Conservation (phyloP, 2,888 invertebrate genomes). For the Hyppa rectilinea region DNA sequence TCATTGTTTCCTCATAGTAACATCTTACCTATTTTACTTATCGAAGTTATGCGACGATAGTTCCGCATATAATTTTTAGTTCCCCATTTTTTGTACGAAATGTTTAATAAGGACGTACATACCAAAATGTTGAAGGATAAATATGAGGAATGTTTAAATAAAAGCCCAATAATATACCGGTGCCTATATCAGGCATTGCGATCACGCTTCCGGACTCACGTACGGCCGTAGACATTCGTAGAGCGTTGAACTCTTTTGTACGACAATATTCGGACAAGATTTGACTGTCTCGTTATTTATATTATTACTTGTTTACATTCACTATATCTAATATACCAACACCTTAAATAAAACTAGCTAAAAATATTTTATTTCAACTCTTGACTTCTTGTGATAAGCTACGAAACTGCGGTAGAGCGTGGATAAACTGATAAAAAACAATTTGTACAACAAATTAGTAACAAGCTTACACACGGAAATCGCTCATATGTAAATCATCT, state of each 20-base stretch:
- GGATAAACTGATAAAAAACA: slow-evolving; percentile 34
- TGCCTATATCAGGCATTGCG: slow-evolving; percentile 56
- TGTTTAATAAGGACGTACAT: slow-evolving; percentile 1
- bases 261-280: slow-evolving; percentile 61
- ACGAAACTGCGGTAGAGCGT: slow-evolving; percentile 7
- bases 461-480: slow-evolving; percentile 35
- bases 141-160: slow-evolving; percentile 31
- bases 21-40: not conserved
- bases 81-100: not conserved
- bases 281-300: slow-evolving; percentile 32
- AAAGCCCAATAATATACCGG: slow-evolving; percentile 18
- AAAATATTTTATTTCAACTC: slow-evolving; percentile 27
- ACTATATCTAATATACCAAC: not conserved
- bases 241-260: slow-evolving; percentile 87
- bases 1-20: not conserved
- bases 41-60: not conserved
- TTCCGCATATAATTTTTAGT: not conserved
- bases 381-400: slow-evolving; percentile 24
- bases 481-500: slow-evolving; percentile 29
- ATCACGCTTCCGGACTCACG: slow-evolving; percentile 67
- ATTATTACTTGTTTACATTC: slow-evolving; percentile 40
- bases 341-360: slow-evolving; percentile 1
- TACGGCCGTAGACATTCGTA: slow-evolving; percentile 60
- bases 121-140: slow-evolving; percentile 15
- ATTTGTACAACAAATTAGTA: slow-evolving; percentile 42